Evolutionary conservation across 2,888 invertebrate species (phyloP).

Genomic region (Eugnorisma glareosa): DNA sequence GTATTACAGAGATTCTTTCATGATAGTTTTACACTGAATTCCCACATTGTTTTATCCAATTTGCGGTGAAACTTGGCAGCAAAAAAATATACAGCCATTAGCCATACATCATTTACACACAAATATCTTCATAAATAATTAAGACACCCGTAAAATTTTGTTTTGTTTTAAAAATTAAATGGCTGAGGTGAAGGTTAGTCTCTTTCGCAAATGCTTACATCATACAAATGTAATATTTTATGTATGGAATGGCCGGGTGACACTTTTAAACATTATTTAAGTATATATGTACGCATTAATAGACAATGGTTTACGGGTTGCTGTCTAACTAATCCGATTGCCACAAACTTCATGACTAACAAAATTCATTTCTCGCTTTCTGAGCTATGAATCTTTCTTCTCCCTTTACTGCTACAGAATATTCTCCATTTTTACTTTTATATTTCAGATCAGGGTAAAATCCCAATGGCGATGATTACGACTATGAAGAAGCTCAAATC

Average conservation of each 20-base stretch:
- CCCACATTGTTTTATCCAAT: background rate
- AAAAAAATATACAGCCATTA: constrained; percentile 14
- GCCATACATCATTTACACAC: constrained; percentile 35
- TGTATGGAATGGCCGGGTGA: constrained; percentile 2
- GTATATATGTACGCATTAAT: constrained; percentile 16
- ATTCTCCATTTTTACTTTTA: background rate
- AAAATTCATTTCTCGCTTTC: constrained; percentile 45
- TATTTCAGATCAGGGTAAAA: constrained; percentile 95
- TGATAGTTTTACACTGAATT: background rate
- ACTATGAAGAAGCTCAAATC: constrained; percentile 99
- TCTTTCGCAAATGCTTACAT: constrained; percentile 27
- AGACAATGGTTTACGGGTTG: constrained; percentile 30
- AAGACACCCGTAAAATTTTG: constrained; percentile 1
- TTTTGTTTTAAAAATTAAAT: constrained; percentile 3
- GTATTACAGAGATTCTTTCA: background rate
- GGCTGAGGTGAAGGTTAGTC: constrained; percentile 1
- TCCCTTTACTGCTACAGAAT: background rate
- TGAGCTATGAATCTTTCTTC: constrained; percentile 29
- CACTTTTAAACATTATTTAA: background rate
- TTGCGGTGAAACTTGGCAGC: background rate
- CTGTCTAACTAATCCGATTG: constrained; percentile 2
- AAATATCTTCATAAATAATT: constrained; percentile 16
- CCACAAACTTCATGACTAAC: constrained; percentile 40
- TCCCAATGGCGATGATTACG: constrained; percentile 98
- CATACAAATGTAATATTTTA: background rate